Conservation (phyloP, 1,140 invertebrate genomes). For the Teleogryllus occipitalis region DNA sequence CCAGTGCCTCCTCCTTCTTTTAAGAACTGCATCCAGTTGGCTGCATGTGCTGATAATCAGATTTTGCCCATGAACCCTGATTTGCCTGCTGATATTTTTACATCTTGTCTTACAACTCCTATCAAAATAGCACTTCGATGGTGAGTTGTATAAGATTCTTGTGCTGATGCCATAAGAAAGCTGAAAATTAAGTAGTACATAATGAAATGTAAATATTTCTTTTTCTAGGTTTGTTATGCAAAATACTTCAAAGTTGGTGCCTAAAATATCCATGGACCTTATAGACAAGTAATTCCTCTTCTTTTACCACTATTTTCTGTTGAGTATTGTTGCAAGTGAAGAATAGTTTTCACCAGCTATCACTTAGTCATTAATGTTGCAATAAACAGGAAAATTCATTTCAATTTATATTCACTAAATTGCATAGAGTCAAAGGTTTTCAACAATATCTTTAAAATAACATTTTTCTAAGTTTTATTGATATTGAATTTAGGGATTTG, state of each 20-base stretch:
- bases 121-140: conserved; percentile 94
- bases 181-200: background rate
- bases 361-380: too few species aligned
- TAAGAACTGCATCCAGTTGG: conserved; percentile 92
- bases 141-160: conserved; percentile 38
- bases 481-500: too few species aligned
- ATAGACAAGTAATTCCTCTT: conserved; percentile 74
- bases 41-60: conserved; percentile 85
- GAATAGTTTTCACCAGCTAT: too few species aligned
- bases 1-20: conserved; percentile 46
- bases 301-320: background rate
- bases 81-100: conserved; percentile 97
- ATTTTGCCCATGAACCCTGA: conserved; percentile 95
- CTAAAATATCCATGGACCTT: conserved; percentile 69
- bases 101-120: conserved; percentile 94
- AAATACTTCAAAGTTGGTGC: conserved; percentile 70
- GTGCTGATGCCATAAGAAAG: background rate
- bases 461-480: too few species aligned
- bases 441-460: too few species aligned
- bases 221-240: conserved; percentile 71
- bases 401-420: too few species aligned
- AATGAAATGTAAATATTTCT: background rate
- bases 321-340: too few species aligned
- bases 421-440: too few species aligned
- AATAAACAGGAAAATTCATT: too few species aligned